A percentile compares a stretch with the other conserved stretches of the same genome.
These are phyloP conservation scores for Willisornis vidua DNA, from an alignment of 2,113 vertebrate species.

Conservation along the genomic window DNA sequence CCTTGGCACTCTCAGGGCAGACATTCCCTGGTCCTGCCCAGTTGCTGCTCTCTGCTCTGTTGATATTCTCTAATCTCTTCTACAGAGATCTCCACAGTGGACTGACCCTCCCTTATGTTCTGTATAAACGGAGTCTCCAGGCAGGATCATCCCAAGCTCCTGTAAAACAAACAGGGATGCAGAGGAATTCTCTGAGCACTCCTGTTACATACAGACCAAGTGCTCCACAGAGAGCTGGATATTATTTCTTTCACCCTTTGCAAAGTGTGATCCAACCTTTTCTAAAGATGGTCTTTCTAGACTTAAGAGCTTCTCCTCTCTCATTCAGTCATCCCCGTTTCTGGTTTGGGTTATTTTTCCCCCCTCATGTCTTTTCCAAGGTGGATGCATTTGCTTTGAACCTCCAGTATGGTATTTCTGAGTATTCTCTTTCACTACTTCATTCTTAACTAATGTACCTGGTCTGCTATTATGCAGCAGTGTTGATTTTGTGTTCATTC, in stretches of 20 bases:
- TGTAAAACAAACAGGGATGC: not conserved
- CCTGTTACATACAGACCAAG: accelerated
- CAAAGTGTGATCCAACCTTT: not conserved
- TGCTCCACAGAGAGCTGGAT: not conserved
- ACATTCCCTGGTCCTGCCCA: not conserved
- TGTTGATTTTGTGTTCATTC: not conserved
- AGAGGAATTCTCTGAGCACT: not conserved
- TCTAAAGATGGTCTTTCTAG: not conserved
- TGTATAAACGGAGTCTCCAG: not conserved
- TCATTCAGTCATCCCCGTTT: not conserved
- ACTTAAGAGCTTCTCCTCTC: not conserved
- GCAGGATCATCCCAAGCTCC: not conserved
- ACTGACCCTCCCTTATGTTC: not conserved
- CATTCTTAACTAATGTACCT: not conserved
- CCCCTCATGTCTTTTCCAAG: not conserved
- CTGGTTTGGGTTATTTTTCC: not conserved
- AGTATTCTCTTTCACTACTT: not conserved
- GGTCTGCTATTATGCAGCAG: not conserved
- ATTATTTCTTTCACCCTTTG: not conserved
- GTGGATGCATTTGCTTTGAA: not conserved
- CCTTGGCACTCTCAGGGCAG: accelerated
- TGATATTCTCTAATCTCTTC: not conserved
- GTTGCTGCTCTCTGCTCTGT: not conserved
- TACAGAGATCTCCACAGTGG: not conserved
- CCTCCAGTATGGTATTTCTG: not conserved